A percentile compares a stretch with the other conserved stretches of the same genome.
phyloP scores from a whole-genome alignment of 2,888 invertebrate genomes.

The Dryadula phaetusa region DNA sequence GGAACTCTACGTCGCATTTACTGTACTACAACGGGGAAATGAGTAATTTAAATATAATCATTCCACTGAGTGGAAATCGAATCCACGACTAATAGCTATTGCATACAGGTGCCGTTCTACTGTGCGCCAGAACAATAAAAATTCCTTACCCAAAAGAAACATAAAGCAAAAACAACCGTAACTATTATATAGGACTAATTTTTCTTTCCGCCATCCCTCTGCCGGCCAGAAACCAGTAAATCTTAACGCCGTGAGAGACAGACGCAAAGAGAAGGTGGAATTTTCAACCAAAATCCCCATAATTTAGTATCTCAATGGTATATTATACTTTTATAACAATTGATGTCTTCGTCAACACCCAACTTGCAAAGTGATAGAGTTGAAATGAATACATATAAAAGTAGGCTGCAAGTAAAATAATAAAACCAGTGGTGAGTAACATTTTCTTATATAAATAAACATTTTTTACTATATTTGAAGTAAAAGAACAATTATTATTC shows the following conservation, averaged over 20 bases:
- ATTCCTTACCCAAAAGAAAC: conserved; percentile 68
- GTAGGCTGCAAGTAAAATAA: neutral
- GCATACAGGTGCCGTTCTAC: no score
- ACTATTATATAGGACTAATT: conserved; percentile 56
- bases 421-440: neutral
- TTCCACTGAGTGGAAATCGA: no score
- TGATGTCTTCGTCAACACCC: neutral
- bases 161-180: conserved; percentile 66
- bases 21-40: no score
- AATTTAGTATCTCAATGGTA: neutral
- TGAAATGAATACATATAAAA: neutral
- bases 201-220: conserved; percentile 47
- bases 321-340: neutral
- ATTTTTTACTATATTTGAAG: no score
- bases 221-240: conserved; percentile 73
- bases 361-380: neutral
- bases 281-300: conserved; percentile 59
- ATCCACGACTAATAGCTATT: no score
- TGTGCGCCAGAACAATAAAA: no score
- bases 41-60: no score
- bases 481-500: no score
- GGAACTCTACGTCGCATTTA: no score
- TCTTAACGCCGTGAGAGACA: conserved; percentile 65
- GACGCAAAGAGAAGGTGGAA: conserved; percentile 58
- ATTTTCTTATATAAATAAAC: neutral